phyloP scores from a whole-genome alignment of 2,888 invertebrate species.

The Brachylomia viminalis region DNA sequence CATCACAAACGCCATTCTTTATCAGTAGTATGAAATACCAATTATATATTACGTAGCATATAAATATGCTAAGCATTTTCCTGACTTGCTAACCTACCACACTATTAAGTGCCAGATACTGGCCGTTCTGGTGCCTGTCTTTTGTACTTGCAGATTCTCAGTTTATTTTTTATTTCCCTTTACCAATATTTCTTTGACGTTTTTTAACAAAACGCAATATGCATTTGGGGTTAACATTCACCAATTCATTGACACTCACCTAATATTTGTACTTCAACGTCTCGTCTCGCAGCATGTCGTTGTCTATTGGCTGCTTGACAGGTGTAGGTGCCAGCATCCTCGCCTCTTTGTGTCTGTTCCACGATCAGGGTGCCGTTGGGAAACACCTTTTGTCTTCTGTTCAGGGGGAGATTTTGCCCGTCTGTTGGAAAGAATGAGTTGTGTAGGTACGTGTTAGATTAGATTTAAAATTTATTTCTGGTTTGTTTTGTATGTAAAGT shows the following conservation, averaged over 20 bases:
- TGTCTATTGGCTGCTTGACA: slow-evolving; percentile 97
- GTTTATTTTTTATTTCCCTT: not conserved
- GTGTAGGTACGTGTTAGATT: not conserved
- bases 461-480: not conserved
- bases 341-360: slow-evolving; percentile 95
- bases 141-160: not conserved
- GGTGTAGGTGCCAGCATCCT: slow-evolving; percentile 97
- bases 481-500: not conserved
- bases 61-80: not conserved
- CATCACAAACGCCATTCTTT: not conserved
- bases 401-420: slow-evolving; percentile 96
- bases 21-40: not conserved
- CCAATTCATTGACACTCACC: slow-evolving; percentile 83
- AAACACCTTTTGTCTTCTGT: slow-evolving; percentile 96
- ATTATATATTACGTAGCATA: not conserved
- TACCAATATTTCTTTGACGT: not conserved
- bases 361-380: slow-evolving; percentile 96
- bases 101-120: not conserved
- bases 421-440: slow-evolving; percentile 86
- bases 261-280: slow-evolving; percentile 94
- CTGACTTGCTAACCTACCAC: not conserved
- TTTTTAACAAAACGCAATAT: not conserved
- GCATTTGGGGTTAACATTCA: not conserved
- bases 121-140: not conserved
- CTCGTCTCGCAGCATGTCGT: slow-evolving; percentile 94